Base-by-base conservation (phyloP, 2,113 vertebrate genomes). In the Connochaetes taurinus region DNA sequence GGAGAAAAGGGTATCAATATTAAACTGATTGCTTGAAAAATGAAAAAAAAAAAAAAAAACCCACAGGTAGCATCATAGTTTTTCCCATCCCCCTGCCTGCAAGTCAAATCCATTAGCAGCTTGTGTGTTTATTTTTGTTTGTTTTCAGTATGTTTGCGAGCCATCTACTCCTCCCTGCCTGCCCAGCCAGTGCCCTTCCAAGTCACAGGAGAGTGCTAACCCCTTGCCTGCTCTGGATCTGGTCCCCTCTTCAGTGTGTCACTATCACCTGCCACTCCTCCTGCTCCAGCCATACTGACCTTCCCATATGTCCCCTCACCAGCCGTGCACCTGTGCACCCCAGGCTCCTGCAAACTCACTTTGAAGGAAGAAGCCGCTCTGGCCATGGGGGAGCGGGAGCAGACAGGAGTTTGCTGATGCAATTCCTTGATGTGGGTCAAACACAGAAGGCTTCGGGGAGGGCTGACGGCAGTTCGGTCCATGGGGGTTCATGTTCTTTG, bases 401-500 rank as follows among this genome's bases (percentile, higher is more conserved):
- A n/a, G 85, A 27, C 27, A 45, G 86, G 47, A 78, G 58, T 55
- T 94, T 89, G 55, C 64, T 36, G 43, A 83, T 84, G 81, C 94
- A 90, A 97, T 97, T 97, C 96, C 95, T 89, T 67, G 13, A 93
- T 81, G 31, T 8, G 13, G 91, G 83, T 27, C 90, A 95, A 57
- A 94, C 19, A 57, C 78, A 91, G 95, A 76, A 95, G 95, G 94
- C 47, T 94, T 62, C 4, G n/a, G 96, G 94, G 98, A 96, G 96
- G 93, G 64, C 85, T 96, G 96, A 97, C 90, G 91, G 97, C 97
- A 96, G 96, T 85, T 97, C 10, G 47, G 43, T 83, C 2, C 12
- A 9, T 14, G 52, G 86, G 53, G 97, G 95, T 92, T 98, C 97
- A 93, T 74, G 90, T 95, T 97, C 97, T 19, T 3, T 95, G 67